Base-by-base conservation (phyloP, 2,888 invertebrate genomes). In the Dorcus parallelipipedus region DNA sequence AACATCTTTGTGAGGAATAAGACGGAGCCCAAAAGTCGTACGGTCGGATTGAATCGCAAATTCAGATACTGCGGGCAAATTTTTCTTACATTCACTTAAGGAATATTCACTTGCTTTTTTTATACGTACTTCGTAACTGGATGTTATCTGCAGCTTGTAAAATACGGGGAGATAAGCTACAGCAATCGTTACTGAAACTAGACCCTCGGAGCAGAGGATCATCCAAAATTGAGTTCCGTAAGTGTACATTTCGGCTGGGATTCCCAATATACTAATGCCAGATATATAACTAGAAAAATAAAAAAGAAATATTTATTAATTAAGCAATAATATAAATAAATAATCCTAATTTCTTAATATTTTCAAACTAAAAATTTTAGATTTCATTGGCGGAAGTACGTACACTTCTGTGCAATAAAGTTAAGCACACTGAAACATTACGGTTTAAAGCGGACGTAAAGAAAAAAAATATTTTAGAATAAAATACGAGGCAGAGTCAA, bases 211-310 rank as follows among this genome's bases (percentile, higher is more conserved):
- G 23, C 85, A 73, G 2, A 87, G 80, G 54, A 86, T 81, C 70
- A 85, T 82, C 86, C 86, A 88, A 51, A 87, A 82, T 72, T 89
- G 89, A 0, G 89, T 88, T 2, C 89, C 90, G 68, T 87, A 89
- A 0, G 86, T 86, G 71, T 90, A 90, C 82, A 89, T 88, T 79
- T 90, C 90, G 1, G 90, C 87, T 0, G 90, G 89, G 23, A 88
- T 78, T 9, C 89, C 90, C 59, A 90, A 77, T 55, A 89, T 79
- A 23, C 88, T 86, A 60, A 90, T 89, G 2, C 89, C 89, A 33
- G 89, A 89, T 67, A 89, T 85, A 70, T 89, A 89, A 77, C 89
- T 90, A 79, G 57, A 82, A 80, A 53, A 67, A 54, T 20, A 20
- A 5, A 26, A 26, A 26, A 26, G 26, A 1, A 26, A 5, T 33